Base-by-base conservation (phyloP, 2,888 invertebrate species). In the Yponomeuta malinellus region DNA sequence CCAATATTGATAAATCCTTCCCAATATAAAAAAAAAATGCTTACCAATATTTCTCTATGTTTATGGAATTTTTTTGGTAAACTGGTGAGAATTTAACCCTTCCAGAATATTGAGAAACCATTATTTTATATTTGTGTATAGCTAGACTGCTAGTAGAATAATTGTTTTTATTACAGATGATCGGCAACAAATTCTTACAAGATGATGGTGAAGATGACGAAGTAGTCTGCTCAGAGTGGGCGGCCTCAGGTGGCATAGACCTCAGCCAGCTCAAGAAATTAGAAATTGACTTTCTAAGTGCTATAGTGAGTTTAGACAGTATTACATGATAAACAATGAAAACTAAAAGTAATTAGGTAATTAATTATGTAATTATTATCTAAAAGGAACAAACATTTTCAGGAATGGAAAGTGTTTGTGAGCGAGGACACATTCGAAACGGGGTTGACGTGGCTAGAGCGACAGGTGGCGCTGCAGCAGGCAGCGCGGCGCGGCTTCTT, bases 101-200 rank as follows among this genome's bases (percentile, higher is more conserved):
- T 2, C 33, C 33, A 33, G 33, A 33, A 33, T 33, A 33, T 33
- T 33, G 33, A 23, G 23, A 5, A 43, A 43, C 8, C 43, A 8
- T 8, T 43, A 6, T 43, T 5, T 5, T 43, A 43, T 43, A 5
- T 43, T 31, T 43, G 33, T 37, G 6, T 33, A 15, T 23, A 67
- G 33, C 67, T 10, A 4, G 33, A 2, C 6, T 67, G 31, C 10
- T 31, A 29, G 43, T 2, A 15, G 1, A 43, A 9, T 10, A 12
- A 67, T 31, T 43, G 9, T 33, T 67, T 64, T 67, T 70, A 74
- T 78, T 75, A 76, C 83, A 98, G 98, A 96, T 99, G 96, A 96
- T 99, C 78, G 98, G 99, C 71, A 98, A 97, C 79, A 99, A 99
- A 93, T 98, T 97, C 88, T 92, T 98, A 77, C 97, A 98, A 87